Base-by-base conservation (phyloP, 2,888 invertebrate genomes). In the Dryobotodes eremita region DNA sequence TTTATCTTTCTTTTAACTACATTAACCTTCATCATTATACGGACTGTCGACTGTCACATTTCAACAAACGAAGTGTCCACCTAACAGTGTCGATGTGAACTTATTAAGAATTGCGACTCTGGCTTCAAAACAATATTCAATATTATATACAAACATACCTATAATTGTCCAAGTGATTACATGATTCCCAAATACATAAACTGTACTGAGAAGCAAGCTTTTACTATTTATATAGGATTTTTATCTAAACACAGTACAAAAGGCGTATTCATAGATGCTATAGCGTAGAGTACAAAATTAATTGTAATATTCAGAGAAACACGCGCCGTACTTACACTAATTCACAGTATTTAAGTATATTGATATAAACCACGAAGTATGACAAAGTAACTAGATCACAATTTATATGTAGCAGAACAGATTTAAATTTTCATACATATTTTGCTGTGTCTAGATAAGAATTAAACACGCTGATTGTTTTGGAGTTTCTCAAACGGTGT, bases 21-120 rank as follows among this genome's bases (percentile, higher is more conserved):
- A 94, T 94, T 93, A 94, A 95, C 92, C 93, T 94, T 93, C 94
- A 96, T 93, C 92, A 94, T 93, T 94, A 90, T 94, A 92, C 92
- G 92, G 89, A 94, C 94, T 92, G 88, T 93, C 92, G 89, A 95
- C 94, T 94, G 91, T 94, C 93, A 93, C 91, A 89, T 93, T 93
- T 90, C 92, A 90, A 93, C 92, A 91, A 90, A 70, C 91, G 89
- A 87, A 92, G 86, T 92, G 91, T 92, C 91, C 91, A 92, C 92
- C 90, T 92, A 90, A 92, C 91, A 91, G 90, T 92, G 89, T 92
- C 86, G 80, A 92, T 89, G 92, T 91, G 93, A 94, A 95, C 94
- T 95, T 94, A 94, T 90, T 92, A 94, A 95, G 93, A 94, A 92
- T 91, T 91, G 86, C 92, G 90, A 90, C 86, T 88, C 87, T 89